phyloP scores from a whole-genome alignment of 2,888 invertebrate species.

The Parelbella ahira region DNA sequence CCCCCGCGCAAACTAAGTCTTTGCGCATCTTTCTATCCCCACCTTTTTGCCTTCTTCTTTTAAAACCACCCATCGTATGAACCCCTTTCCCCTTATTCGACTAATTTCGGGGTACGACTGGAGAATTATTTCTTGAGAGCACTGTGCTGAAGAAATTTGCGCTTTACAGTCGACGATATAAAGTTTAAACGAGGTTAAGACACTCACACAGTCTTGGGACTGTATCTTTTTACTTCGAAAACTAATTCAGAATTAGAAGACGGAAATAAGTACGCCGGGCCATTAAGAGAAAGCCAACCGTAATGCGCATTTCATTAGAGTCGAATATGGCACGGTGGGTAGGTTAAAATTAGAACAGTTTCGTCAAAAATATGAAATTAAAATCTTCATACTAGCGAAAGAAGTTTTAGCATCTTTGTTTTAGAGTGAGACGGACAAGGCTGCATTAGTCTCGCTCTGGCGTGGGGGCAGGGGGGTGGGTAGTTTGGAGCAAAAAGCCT shows the following conservation, averaged over 20 bases:
- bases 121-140: slow-evolving; percentile 77
- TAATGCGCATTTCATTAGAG: slow-evolving; percentile 30
- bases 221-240: slow-evolving; percentile 81
- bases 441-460: slow-evolving; percentile 76
- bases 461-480: slow-evolving; percentile 61
- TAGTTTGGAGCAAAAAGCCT: slow-evolving; percentile 79
- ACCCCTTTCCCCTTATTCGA: slow-evolving; percentile 80
- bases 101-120: slow-evolving; percentile 81
- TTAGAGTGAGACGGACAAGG: slow-evolving; percentile 75
- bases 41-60: slow-evolving; percentile 80
- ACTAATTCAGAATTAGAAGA: slow-evolving; percentile 79
- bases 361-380: slow-evolving; percentile 81
- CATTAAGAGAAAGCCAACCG: slow-evolving; percentile 1
- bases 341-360: slow-evolving; percentile 75
- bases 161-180: slow-evolving; percentile 42
- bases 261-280: slow-evolving; percentile 63
- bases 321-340: slow-evolving; percentile 31
- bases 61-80: slow-evolving; percentile 79
- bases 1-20: slow-evolving; percentile 79
- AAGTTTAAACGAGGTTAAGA: slow-evolving; percentile 41
- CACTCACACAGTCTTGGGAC: slow-evolving; percentile 70
- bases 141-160: slow-evolving; percentile 41
- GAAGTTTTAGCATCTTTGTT: slow-evolving; percentile 82
- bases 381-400: slow-evolving; percentile 81
- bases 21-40: slow-evolving; percentile 81